Evolutionary conservation across 2,797 vertebrate species (phyloP), one percentile per base, ranked within the genome.

Genomic region (Liasis olivaceus): DNA sequence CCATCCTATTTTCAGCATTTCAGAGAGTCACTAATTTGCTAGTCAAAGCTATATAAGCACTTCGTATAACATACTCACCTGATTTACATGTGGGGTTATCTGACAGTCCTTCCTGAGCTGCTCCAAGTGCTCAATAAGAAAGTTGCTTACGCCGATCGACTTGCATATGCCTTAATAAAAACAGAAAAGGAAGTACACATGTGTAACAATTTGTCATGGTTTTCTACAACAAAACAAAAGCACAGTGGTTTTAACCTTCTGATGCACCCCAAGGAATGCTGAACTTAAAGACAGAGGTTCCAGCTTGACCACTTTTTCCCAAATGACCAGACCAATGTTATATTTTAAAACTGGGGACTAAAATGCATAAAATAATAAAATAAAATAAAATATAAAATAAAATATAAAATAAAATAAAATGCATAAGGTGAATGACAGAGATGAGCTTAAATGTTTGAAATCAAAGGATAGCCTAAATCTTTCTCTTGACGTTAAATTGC

Each of bases 81-180:
- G 98, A 96, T 98, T 98, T 92, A 98, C 96, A 87, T 98, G 98
- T 90, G 98, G 98, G 64, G 97, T 97, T 91, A 97, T 91, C 87
- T 95, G 95, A 93, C 97, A 98, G 90, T 98, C 97, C 94, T 98
- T 98, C 92, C 98, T 98, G 62, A 99, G 95, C 96, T 98, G 96
- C 69, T 99, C 97, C 90, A 98, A 97, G 95, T 98, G 98, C 91
- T 94, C 96, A 94, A 98, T 96, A 95, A 98, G 96, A 96, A 99
- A 99, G 97, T 99, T 98, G 96, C 98, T 98, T 95, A 98, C 98
- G 4, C 98, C 98, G 91, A 98, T 97, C 77, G 98, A 98, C 86
- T 93, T 95, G 69, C 98, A 98, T 86, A 98, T 42, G 85, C 59
- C 98, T 98, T 98, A 94, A 92, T 87, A 60, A 92, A 91, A 94